Base-by-base conservation (phyloP, 2,113 vertebrate species). In the Polyodon spathula region DNA sequence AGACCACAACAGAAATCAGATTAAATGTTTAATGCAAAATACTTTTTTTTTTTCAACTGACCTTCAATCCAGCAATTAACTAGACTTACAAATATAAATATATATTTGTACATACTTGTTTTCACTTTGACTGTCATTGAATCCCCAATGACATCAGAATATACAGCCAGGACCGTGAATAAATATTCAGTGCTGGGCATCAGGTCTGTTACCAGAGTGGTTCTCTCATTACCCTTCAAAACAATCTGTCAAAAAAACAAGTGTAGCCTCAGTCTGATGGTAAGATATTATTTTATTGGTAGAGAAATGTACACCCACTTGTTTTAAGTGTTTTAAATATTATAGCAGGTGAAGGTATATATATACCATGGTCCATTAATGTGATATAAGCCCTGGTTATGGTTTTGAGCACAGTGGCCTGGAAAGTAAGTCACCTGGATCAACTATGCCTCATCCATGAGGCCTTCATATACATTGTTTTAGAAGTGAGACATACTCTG, bases 121-220 rank as follows among this genome's bases (percentile, higher is more conserved):
- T 84, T 83, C 15, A 71, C 73, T 50, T 42, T 81, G 73, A 79
- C 5, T 1, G 81, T 71, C 0, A 69, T 77, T 0, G 84, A 73
- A 15, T 91, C 86, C 44, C 91, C 88, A 0, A 81, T 71, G 14
- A 57, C 51, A 40, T 75, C 79, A 7, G 79, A 76, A 5, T 93
- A 92, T 56, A 85, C 1, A 15, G 88, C 89, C 4, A 85, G 84
- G 61, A 92, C 60, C 0, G 73, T 84, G 50, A 95, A 81, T 57
- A 77, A 75, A 46, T 93, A 93, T 9, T 83, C 75, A 0, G 85
- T 89, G 66, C 79, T 83, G 1, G 92, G 86, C 58, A 60, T 83
- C 70, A 95, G 79, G 15, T 74, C 82, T 0, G 78, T 78, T 71
- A 93, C 81, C 56, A 88, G 16, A 10, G 71, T 37, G 0, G 79